Conservation (phyloP, 2,113 vertebrate species). For the Cryptotis parvus region DNA sequence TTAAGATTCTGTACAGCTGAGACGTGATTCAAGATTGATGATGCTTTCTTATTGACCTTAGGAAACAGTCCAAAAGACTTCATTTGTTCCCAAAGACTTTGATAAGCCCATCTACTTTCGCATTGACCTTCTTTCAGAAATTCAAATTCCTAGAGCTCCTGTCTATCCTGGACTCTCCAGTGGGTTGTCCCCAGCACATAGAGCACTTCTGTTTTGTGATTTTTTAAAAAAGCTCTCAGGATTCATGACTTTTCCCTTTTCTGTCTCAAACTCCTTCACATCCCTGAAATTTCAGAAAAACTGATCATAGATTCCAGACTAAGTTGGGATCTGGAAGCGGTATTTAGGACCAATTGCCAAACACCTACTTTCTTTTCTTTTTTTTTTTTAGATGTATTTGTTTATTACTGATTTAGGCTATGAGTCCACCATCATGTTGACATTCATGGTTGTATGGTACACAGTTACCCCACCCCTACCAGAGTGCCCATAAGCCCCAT, state of each 20-base stretch:
- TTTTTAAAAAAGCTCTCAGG: background rate
- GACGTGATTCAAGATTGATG: background rate
- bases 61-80: background rate
- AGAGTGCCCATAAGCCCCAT: too few relatives aligned
- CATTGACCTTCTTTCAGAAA: background rate
- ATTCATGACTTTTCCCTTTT: background rate
- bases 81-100: background rate
- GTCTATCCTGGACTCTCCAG: background rate
- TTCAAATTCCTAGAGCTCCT: background rate
- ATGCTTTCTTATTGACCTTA: background rate
- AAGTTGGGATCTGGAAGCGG: background rate
- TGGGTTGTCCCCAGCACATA: background rate
- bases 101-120: background rate
- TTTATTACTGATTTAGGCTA: too few relatives aligned
- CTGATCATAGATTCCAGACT: background rate
- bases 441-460: too few relatives aligned
- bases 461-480: too few relatives aligned
- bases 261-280: background rate
- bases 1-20: background rate
- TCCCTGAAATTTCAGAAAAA: background rate
- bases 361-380: too few relatives aligned
- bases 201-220: background rate
- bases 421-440: too few relatives aligned
- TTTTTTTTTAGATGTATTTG: too few relatives aligned
- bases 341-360: background rate